Conservation (phyloP, 2,888 invertebrate species). For the Diploptera punctata region DNA sequence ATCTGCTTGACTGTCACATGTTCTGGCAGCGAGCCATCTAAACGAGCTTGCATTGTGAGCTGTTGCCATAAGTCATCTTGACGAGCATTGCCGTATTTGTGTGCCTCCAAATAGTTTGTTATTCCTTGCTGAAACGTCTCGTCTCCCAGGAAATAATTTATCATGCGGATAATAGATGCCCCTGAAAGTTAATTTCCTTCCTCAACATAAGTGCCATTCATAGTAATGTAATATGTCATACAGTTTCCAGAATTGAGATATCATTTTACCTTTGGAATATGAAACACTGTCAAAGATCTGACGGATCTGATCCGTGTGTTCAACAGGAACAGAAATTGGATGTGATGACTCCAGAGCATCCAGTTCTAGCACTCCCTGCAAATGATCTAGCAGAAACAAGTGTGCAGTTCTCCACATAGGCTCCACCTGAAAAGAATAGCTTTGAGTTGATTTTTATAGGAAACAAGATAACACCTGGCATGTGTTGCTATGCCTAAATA, state of each 20-base stretch:
- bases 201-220: too few relatives aligned
- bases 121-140: slow-evolving; percentile 62
- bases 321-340: slow-evolving; percentile 56
- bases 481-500: too few relatives aligned
- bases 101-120: slow-evolving; percentile 58
- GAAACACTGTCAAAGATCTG: slow-evolving; percentile 60
- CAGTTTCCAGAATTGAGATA: too few relatives aligned
- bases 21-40: slow-evolving; percentile 47
- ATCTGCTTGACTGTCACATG: slow-evolving; percentile 50
- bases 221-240: too few relatives aligned
- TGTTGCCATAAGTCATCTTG: slow-evolving; percentile 58
- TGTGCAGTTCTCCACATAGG: slow-evolving; percentile 66
- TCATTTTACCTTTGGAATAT: slow-evolving; percentile 57
- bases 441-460: too few relatives aligned
- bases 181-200: too few relatives aligned
- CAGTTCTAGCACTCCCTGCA: slow-evolving; percentile 52
- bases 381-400: slow-evolving; percentile 59
- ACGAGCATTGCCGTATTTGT: slow-evolving; percentile 54
- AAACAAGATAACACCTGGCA: too few relatives aligned
- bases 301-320: slow-evolving; percentile 56
- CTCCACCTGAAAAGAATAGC: slow-evolving; percentile 59
- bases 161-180: slow-evolving; percentile 74
- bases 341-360: slow-evolving; percentile 57
- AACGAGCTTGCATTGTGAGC: slow-evolving; percentile 52
- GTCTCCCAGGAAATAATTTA: slow-evolving; percentile 72